These are phyloP conservation scores for Jordanella pulchra DNA, from an alignment of 2,797 vertebrate species.

Conservation along the genomic window DNA sequence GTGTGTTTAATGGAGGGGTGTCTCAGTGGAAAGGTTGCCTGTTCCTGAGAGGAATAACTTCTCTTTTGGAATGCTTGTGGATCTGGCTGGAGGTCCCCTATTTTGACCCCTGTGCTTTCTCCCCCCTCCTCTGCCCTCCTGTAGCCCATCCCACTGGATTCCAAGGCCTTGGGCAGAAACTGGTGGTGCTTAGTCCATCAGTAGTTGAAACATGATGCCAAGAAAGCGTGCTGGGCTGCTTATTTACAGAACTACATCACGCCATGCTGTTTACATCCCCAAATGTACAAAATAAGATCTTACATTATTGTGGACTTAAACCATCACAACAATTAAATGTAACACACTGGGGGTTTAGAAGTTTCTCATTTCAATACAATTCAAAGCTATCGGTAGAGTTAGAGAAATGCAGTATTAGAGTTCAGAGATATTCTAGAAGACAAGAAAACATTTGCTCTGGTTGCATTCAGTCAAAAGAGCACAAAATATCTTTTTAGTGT, in stretches of 20 bases:
- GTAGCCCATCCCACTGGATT: conserved; percentile 71
- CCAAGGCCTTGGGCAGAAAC: conserved; percentile 75
- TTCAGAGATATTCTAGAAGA: conserved; percentile 12
- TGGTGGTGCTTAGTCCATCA: conserved; percentile 79
- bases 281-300: conserved; percentile 24
- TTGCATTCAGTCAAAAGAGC: conserved; percentile 25
- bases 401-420: background rate
- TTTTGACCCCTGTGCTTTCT: conserved; percentile 69
- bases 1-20: conserved; percentile 56
- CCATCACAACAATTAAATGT: conserved; percentile 13
- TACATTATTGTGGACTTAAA: conserved; percentile 6
- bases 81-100: conserved; percentile 71
- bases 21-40: conserved; percentile 65
- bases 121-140: conserved; percentile 34
- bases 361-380: background rate
- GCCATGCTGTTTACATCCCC: conserved; percentile 69
- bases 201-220: conserved; percentile 76
- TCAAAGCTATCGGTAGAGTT: background rate
- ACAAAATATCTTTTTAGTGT: conserved; percentile 38
- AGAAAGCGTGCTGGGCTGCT: conserved; percentile 63
- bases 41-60: conserved; percentile 61
- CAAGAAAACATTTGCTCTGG: conserved; percentile 25
- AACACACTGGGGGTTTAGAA: conserved; percentile 5
- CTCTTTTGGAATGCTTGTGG: conserved; percentile 69
- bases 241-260: conserved; percentile 71